phyloP scores from a whole-genome alignment of 2,888 invertebrate genomes.

The Polyommatus icarus region DNA sequence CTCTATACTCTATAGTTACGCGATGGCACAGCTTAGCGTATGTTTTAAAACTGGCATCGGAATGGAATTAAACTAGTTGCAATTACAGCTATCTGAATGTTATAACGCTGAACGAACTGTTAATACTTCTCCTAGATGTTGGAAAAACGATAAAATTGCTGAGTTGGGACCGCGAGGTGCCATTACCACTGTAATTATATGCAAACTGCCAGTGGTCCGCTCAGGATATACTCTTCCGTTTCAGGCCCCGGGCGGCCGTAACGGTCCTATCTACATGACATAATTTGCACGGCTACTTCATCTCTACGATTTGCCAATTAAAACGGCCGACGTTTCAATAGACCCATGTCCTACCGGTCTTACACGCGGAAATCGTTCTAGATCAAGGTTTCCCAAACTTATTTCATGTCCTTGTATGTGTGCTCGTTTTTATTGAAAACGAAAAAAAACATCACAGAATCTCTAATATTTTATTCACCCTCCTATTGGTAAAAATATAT shows the following conservation, averaged over 20 bases:
- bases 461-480: no score
- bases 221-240: conserved; percentile 75
- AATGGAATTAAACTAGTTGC: background rate
- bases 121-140: conserved; percentile 11
- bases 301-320: conserved; percentile 20
- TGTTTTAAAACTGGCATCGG: background rate
- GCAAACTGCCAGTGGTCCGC: conserved; percentile 49
- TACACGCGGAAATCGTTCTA: background rate
- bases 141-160: conserved; percentile 35
- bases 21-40: background rate
- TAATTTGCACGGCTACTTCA: conserved; percentile 15
- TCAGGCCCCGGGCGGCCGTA: conserved; percentile 53
- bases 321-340: conserved; percentile 10
- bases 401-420: background rate
- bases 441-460: no score
- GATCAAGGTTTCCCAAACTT: background rate
- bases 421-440: no score
- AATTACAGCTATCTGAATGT: conserved; percentile 21
- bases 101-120: conserved; percentile 11
- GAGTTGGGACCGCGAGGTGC: conserved; percentile 45
- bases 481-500: no score
- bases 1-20: background rate
- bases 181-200: conserved; percentile 57
- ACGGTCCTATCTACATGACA: conserved; percentile 50
- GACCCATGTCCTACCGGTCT: conserved; percentile 11